Conservation (phyloP, 2,797 vertebrate genomes). For the Microcaecilia unicolor region DNA sequence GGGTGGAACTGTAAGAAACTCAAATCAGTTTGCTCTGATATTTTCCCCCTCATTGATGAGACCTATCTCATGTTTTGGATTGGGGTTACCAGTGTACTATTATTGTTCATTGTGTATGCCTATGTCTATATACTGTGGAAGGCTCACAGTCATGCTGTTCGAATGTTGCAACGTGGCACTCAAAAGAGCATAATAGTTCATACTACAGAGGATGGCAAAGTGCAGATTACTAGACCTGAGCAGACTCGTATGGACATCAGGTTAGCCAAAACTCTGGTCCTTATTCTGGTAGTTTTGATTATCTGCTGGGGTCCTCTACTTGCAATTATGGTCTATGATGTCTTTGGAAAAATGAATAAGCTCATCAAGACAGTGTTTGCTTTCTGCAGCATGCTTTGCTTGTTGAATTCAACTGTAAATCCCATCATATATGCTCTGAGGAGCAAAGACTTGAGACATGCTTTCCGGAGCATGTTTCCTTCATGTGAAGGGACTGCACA, state of each 20-base stretch:
- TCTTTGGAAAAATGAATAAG: slow-evolving; percentile 96
- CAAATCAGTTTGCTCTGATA: slow-evolving; percentile 89
- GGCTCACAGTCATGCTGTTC: slow-evolving; percentile 90
- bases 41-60: slow-evolving; percentile 94
- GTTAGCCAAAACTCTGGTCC: slow-evolving; percentile 95
- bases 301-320: slow-evolving; percentile 97
- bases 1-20: slow-evolving; percentile 98
- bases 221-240: slow-evolving; percentile 85
- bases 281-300: slow-evolving; percentile 92
- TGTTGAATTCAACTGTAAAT: slow-evolving; percentile 97
- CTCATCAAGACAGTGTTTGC: slow-evolving; percentile 96
- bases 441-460: slow-evolving; percentile 93
- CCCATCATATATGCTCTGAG: slow-evolving; percentile 96
- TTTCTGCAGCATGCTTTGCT: slow-evolving; percentile 96
- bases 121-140: slow-evolving; percentile 99
- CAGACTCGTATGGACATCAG: slow-evolving; percentile 98
- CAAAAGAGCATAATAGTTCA: slow-evolving; percentile 96
- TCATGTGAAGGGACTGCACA: slow-evolving; percentile 77
- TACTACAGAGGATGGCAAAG: slow-evolving; percentile 88
- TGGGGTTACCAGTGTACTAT: slow-evolving; percentile 82
- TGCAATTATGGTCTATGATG: slow-evolving; percentile 96
- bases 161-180: slow-evolving; percentile 91
- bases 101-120: slow-evolving; percentile 95
- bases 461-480: slow-evolving; percentile 89
- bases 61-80: slow-evolving; percentile 99